These are phyloP conservation scores for Gavialis gangeticus DNA, from an alignment of 2,113 vertebrate species.

Conservation along the genomic window DNA sequence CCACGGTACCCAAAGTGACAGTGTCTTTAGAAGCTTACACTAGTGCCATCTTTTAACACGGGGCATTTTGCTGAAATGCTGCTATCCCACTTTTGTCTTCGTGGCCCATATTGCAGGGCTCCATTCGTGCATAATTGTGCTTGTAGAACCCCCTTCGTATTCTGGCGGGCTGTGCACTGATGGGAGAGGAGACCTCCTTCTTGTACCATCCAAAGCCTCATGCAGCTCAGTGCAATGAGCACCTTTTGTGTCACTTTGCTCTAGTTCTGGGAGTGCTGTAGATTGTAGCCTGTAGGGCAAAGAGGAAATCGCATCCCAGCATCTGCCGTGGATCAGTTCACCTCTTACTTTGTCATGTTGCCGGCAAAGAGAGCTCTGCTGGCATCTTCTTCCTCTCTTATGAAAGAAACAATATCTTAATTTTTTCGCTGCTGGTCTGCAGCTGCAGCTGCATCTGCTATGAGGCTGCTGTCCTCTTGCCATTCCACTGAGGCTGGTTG, in stretches of 20 bases:
- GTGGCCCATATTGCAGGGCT: fast-evolving
- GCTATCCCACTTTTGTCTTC: neutral
- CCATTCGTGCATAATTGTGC: neutral
- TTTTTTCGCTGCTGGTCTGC: neutral
- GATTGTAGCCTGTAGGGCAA: neutral
- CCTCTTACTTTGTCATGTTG: neutral
- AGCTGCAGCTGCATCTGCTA: neutral
- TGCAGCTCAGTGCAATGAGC: neutral
- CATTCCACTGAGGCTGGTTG: neutral
- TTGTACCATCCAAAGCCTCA: neutral
- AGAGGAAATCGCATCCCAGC: neutral
- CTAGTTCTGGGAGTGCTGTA: neutral
- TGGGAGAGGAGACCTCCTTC: neutral
- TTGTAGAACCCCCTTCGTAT: neutral
- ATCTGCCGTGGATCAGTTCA: neutral
- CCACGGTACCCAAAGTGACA: neutral
- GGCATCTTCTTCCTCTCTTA: neutral
- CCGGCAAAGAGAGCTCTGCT: neutral
- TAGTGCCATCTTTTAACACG: fast-evolving
- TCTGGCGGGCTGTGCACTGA: fast-evolving
- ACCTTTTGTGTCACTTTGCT: fast-evolving
- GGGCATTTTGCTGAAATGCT: neutral
- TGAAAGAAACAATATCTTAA: neutral
- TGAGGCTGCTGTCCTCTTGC: neutral
- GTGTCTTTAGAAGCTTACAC: neutral